phyloP scores from a whole-genome alignment of 2,797 vertebrate species.

The Macrochelys suwanniensis region DNA sequence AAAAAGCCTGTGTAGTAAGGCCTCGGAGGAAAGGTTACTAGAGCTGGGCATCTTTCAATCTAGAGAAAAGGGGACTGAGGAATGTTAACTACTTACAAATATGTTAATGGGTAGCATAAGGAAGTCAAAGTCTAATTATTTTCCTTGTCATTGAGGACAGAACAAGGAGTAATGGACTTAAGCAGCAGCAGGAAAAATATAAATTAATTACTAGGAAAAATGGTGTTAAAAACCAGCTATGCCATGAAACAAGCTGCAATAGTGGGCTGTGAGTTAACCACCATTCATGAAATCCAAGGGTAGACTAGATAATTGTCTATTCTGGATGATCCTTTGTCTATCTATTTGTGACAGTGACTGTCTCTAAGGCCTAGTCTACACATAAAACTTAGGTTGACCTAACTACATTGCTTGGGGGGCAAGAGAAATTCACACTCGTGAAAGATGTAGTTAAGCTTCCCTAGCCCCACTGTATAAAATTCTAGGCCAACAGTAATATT shows the following conservation, averaged over 20 bases:
- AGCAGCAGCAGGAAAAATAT: background rate
- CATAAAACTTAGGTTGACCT: too few relatives aligned
- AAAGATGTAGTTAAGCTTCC: too few relatives aligned
- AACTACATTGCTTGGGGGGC: too few relatives aligned
- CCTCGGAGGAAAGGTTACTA: background rate
- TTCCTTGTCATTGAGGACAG: background rate
- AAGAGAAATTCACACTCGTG: too few relatives aligned
- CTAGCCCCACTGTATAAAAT: too few relatives aligned
- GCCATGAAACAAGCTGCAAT: background rate
- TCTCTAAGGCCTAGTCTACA: too few relatives aligned
- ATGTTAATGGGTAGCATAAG: fast-evolving
- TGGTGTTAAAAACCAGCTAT: background rate
- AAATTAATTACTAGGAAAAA: background rate
- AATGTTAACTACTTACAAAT: background rate
- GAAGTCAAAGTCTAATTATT: background rate
- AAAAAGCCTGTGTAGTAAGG: background rate
- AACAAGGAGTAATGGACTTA: background rate
- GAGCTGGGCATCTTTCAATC: background rate
- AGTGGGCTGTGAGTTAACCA: background rate
- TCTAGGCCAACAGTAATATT: too few relatives aligned
- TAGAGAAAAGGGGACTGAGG: background rate
- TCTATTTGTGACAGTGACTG: too few relatives aligned
- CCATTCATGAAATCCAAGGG: background rate
- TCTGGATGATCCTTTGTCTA: too few relatives aligned
- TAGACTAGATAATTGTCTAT: background rate